Evolutionary conservation across 2,797 vertebrate species (phyloP).

Genomic region (Lacerta agilis): DNA sequence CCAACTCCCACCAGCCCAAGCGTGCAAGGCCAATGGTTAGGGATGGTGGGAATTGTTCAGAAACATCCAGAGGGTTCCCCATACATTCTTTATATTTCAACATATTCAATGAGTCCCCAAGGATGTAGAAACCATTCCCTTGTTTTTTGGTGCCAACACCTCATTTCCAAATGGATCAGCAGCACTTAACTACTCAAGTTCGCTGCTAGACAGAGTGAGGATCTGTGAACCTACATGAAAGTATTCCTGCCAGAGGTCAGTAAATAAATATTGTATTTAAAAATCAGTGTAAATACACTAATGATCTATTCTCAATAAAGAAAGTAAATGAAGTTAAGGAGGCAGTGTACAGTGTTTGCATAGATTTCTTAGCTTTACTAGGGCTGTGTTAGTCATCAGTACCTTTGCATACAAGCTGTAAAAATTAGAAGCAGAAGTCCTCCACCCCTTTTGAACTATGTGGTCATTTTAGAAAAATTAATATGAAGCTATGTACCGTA

Average conservation of each 20-base stretch:
- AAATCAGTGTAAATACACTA: background rate
- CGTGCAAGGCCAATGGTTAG: no score
- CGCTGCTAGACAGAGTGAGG: constrained; percentile 16
- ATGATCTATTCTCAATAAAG: constrained; percentile 25
- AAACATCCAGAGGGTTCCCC: no score
- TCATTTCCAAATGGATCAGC: background rate
- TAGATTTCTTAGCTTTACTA: constrained; percentile 34
- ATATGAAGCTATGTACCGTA: constrained; percentile 54
- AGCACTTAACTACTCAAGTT: background rate
- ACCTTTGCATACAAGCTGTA: constrained; percentile 40
- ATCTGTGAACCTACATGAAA: background rate
- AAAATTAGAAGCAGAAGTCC: background rate
- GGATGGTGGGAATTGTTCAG: no score
- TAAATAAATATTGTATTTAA: background rate
- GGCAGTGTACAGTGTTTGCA: constrained; percentile 29
- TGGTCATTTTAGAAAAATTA: constrained; percentile 59
- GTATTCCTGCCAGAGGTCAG: background rate
- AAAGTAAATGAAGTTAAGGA: background rate
- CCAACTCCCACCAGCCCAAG: no score
- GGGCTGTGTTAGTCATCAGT: background rate
- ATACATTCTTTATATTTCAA: background rate
- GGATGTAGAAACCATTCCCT: background rate
- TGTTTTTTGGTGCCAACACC: background rate
- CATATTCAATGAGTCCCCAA: background rate
- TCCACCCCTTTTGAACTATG: constrained; percentile 36